Base-by-base conservation (phyloP, 2,888 invertebrate genomes). In the Mythimna lalbum region DNA sequence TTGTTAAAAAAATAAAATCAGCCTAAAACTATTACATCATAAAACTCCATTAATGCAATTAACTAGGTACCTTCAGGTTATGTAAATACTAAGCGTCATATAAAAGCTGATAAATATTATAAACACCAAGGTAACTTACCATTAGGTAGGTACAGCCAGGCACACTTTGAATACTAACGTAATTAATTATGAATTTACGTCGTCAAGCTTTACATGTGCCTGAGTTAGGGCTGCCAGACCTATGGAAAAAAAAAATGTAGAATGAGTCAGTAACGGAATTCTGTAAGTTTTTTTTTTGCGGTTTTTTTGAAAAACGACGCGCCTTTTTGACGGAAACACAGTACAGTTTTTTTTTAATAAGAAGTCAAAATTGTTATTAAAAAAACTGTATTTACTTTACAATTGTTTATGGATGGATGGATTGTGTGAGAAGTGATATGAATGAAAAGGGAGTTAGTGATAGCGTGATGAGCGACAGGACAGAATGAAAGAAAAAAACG, bases 121-220 rank as follows among this genome's bases (percentile, higher is more conserved):
- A 70, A 72, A 43, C 23, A 43, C 12, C 39, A 23, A 33, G 23
- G 36, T 49, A 21, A 10, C 12, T 17, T 17, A 27, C 23, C 59
- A 21, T 17, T 27, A 56, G 14, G n/a, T 27, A 56, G 14, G n/a
- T 59, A 21, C 17, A 57, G 10, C 4, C 12, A 53, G 43, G 14
- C 36, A 53, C 49, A 27, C 62, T 50, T 47, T 59, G 47, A 55
- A 65, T 63, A 76, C 47, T 63, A 43, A 81, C n/a, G n/a, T 60
- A 50, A 62, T 57, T 55, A 63, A 47, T 69, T 55, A 69, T 52
- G 0, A 76, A 63, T 65, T 69, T 65, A 60, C 47, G 36, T 21
- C 47, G 27, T 47, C 76, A 39, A 47, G 31, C 1, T n/a, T 63
- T 27, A 33, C 56, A 61, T 53, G 47, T 43, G 52, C 21, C 21